Percentiles rank a stretch among this genome's conserved stretches.
These are phyloP conservation scores for Drosophila lowei DNA, from an alignment of 1,140 invertebrate species.

Conservation along the genomic window DNA sequence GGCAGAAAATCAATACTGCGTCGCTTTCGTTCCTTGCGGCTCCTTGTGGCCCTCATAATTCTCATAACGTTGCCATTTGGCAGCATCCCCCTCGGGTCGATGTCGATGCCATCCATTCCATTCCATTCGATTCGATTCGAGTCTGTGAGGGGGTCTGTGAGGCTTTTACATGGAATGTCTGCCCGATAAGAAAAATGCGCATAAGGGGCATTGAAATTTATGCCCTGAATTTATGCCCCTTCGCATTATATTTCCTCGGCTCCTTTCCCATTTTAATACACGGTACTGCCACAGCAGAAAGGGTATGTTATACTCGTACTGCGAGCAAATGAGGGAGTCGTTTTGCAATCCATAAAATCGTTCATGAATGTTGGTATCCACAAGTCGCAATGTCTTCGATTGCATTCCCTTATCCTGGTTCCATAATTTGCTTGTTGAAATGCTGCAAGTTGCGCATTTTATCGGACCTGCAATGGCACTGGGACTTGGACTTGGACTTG, in stretches of 20 bases:
- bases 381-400: background rate
- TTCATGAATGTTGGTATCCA: no score
- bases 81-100: background rate
- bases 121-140: constrained; percentile 40
- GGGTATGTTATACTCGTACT: no score
- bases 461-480: constrained; percentile 21
- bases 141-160: constrained; percentile 1
- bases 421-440: constrained; percentile 66
- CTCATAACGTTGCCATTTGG: constrained; percentile 68
- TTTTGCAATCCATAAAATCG: no score
- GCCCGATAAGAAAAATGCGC: constrained; percentile 68
- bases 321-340: no score
- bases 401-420: constrained; percentile 9
- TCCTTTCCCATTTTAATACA: constrained; percentile 3
- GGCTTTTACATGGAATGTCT: constrained; percentile 53
- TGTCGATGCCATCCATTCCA: constrained; percentile 22
- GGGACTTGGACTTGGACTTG: no score
- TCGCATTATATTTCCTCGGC: constrained; percentile 34
- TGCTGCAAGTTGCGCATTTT: constrained; percentile 46
- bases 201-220: constrained; percentile 72
- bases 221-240: constrained; percentile 63
- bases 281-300: no score
- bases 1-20: constrained; percentile 60
- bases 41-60: constrained; percentile 56
- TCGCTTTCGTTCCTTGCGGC: constrained; percentile 15